Conservation (phyloP, 2,797 vertebrate genomes). For the Pangasius krempfi region DNA sequence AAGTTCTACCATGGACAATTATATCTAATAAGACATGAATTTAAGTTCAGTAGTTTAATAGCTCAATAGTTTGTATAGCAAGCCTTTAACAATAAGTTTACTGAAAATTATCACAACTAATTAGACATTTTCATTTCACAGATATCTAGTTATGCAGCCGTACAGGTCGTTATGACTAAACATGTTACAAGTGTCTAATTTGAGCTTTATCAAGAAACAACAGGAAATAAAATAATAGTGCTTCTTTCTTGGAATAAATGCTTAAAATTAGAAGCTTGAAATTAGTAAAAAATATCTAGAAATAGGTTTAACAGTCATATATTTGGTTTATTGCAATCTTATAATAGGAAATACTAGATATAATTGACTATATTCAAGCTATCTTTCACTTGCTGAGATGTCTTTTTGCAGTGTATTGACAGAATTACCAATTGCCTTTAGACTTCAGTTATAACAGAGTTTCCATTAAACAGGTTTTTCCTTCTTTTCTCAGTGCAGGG, state of each 20-base stretch:
- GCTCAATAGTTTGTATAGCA: not conserved
- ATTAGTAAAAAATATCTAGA: not conserved
- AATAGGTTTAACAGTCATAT: not conserved
- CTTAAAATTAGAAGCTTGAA: not conserved
- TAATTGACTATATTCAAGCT: not conserved
- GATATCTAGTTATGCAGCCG: not conserved
- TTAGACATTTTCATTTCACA: not conserved
- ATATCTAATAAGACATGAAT: not conserved
- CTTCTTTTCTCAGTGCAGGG: not conserved
- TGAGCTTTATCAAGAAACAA: not conserved
- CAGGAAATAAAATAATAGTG: not conserved
- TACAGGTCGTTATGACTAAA: not conserved
- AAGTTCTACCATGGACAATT: not conserved
- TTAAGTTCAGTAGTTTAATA: not conserved
- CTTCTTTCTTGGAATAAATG: not conserved
- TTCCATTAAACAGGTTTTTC: not conserved
- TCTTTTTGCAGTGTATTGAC: not conserved
- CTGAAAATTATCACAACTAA: not conserved
- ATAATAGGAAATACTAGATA: not conserved
- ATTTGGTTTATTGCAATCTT: not conserved
- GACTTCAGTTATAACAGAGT: not conserved
- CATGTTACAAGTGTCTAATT: not conserved
- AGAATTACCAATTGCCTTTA: not conserved
- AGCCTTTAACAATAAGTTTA: not conserved
- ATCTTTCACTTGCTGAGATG: not conserved